phyloP scores from a whole-genome alignment of 2,888 invertebrate species.

The Aphodius granarius region DNA sequence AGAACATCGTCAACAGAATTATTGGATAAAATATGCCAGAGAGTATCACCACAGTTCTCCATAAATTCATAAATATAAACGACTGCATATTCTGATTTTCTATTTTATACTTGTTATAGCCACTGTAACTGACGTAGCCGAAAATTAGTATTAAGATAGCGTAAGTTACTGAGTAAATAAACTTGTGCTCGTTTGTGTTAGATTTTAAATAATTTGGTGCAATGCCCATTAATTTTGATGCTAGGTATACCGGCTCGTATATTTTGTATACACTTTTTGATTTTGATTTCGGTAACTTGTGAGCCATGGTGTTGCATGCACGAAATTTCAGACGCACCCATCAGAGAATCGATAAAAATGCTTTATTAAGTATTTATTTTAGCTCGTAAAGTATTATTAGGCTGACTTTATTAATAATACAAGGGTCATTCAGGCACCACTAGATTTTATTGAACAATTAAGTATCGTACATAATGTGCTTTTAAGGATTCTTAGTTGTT shows the following conservation, averaged over 20 bases:
- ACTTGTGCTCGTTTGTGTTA: background rate
- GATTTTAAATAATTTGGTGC: slow-evolving; percentile 1
- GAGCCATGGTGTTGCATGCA: too few species aligned
- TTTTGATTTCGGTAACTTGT: background rate
- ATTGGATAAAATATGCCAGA: background rate
- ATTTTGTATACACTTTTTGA: background rate
- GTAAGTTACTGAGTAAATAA: background rate
- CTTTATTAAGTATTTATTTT: background rate
- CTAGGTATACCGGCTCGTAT: background rate
- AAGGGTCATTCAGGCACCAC: background rate
- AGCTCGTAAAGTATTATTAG: background rate
- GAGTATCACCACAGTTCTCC: background rate
- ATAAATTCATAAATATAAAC: background rate
- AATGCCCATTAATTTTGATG: slow-evolving; percentile 2
- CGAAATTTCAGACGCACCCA: too few species aligned
- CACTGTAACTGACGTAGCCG: background rate
- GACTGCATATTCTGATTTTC: background rate
- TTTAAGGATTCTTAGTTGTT: slow-evolving; percentile 19
- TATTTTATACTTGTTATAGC: background rate
- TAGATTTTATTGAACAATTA: background rate
- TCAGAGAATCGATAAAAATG: background rate
- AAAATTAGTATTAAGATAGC: background rate
- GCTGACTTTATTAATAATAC: background rate
- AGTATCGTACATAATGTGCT: background rate
- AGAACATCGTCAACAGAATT: background rate